Evolutionary conservation across 2,113 vertebrate genomes (phyloP), one percentile per base, ranked within the genome.

Genomic region (Eira barbara): DNA sequence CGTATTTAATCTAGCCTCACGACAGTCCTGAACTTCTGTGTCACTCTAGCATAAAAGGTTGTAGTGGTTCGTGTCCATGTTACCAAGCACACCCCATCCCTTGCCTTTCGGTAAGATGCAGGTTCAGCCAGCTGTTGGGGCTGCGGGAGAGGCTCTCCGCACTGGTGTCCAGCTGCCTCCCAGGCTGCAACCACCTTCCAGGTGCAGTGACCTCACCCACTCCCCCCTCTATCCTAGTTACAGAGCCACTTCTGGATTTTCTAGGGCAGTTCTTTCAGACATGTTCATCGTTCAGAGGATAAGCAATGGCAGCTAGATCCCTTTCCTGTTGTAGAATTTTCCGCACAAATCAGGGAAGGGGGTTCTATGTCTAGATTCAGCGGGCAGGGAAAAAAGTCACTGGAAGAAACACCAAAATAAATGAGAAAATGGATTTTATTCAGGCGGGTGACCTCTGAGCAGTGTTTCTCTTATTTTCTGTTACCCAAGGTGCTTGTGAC

Each of bases 131-230:
- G 39, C 29, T 10, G 9, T 34, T 20, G 8, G 39, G 21, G 8
- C 13, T n/a, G 4, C 3, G 3, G 59, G 21, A 17, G 27, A 52
- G 39, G 17, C 23, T 91, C 27, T 11, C 4, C 4, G 11, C 6
- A 5, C 39, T 55, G 34, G 61, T 17, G 15, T 67, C 63, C 31
- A 67, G 63, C 31, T 15, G 31, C 63, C 3, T 67, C 31, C 63
- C 31, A 34, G 63, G 63, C 31, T 67, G 63, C 63, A 34, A 34
- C 63, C 63, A 4, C 31, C 47, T 52, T 52, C 17, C 47, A 7
- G 0, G 29, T 20, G 2, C 34, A 2, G 9, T 57, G 1, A 25
- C 6, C 82, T 17, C 36, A 36, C 20, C 52, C 14, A 14, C 8
- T 88, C 27, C 6, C n/a, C 13, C 34, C 45, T n/a, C 39, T 11